Evolutionary conservation across 64 coral and sea anemone genomes (phyloP).

Genomic region (Hydrozoanthus tunicans): DNA sequence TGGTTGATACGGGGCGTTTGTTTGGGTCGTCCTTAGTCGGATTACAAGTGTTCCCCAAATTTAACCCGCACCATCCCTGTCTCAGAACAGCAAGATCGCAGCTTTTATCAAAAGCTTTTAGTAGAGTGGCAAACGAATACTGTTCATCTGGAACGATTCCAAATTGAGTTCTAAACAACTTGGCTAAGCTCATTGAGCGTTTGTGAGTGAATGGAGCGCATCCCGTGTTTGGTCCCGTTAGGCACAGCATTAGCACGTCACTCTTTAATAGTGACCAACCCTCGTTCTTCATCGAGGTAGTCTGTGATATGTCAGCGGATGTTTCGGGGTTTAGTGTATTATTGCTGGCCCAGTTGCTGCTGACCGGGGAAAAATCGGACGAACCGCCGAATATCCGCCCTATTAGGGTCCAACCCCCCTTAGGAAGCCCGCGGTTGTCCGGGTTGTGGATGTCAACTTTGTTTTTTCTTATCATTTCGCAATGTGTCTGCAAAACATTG

Average conservation of each 20-base stretch:
- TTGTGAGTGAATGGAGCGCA: constrained; percentile 91
- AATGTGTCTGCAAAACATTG: constrained; percentile 85
- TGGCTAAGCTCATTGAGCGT: constrained; percentile 60
- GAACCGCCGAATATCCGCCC: constrained; percentile 69
- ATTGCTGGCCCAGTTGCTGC: constrained; percentile 89
- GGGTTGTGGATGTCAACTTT: constrained; percentile 79
- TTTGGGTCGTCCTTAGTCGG: constrained; percentile 81
- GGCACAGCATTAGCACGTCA: constrained; percentile 68
- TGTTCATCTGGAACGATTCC: constrained; percentile 81
- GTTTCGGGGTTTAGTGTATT: constrained; percentile 71
- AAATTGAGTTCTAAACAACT: constrained; percentile 85
- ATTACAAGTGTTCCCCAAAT: constrained; percentile 84
- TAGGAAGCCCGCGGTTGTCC: constrained; percentile 63
- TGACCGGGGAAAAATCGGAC: constrained; percentile 91
- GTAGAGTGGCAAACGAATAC: constrained; percentile 82
- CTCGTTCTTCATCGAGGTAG: constrained; percentile 90
- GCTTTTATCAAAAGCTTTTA: constrained; percentile 91
- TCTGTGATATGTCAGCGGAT: constrained; percentile 71
- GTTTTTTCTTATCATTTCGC: constrained; percentile 78
- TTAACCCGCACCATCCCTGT: constrained; percentile 90
- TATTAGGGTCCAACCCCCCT: constrained; percentile 90
- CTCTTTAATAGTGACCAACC: constrained; percentile 71
- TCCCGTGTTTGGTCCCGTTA: constrained; percentile 70
- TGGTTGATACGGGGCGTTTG: constrained; percentile 64
- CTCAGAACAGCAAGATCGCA: constrained; percentile 83